A percentile compares a stretch with the other conserved stretches of the same genome.
These are phyloP conservation scores for Litoditis marina DNA, from an alignment of 2,888 invertebrate species.

Conservation along the genomic window DNA sequence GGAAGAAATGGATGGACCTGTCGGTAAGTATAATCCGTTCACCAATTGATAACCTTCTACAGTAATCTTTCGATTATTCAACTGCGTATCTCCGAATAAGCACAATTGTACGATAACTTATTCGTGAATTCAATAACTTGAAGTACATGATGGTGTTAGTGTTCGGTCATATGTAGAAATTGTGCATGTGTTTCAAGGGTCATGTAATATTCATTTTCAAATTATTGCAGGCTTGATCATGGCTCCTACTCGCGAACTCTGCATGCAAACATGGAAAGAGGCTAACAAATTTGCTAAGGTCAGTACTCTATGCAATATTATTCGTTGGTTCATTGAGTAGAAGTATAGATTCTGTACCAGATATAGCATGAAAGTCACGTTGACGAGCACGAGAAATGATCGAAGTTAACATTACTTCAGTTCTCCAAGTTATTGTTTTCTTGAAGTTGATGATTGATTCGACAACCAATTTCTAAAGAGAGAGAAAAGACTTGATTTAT, in stretches of 20 bases:
- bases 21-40: constrained; percentile 68
- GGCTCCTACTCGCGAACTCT: constrained; percentile 95
- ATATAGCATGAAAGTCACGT: too few species aligned
- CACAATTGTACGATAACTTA: background rate
- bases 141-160: too few species aligned
- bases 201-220: background rate
- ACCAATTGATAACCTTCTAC: too few species aligned
- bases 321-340: too few species aligned
- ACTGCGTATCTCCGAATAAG: background rate
- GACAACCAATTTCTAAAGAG: too few species aligned
- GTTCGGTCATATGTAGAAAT: background rate
- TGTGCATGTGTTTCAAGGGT: background rate
- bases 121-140: background rate
- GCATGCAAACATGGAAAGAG: constrained; percentile 96
- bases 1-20: constrained; percentile 95
- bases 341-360: too few species aligned
- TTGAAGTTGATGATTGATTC: too few species aligned
- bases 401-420: too few species aligned
- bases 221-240: constrained; percentile 77
- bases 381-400: too few species aligned
- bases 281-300: constrained; percentile 86
- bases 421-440: too few species aligned
- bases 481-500: too few species aligned
- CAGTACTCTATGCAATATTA: too few species aligned
- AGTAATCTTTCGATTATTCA: background rate